These are phyloP conservation scores for Tetraodon nigroviridis DNA, from an alignment of 2,113 vertebrate species.

Conservation along the genomic window DNA sequence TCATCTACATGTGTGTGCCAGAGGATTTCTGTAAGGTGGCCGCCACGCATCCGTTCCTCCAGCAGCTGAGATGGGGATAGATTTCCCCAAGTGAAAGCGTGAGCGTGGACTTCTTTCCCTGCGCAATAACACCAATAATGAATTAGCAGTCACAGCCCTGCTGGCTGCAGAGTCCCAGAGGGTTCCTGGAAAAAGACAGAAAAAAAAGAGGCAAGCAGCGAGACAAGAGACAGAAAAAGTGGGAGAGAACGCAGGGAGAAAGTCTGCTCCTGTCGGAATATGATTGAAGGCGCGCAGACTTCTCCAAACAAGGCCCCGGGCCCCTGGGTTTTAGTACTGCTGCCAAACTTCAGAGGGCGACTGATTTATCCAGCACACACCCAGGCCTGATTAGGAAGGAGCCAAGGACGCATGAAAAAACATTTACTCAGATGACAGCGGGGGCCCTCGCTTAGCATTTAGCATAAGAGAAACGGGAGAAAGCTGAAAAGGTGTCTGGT, in stretches of 20 bases:
- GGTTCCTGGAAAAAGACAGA: slow-evolving; percentile 6
- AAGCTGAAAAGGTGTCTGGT: background rate
- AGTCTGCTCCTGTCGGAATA: slow-evolving; percentile 60
- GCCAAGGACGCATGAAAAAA: slow-evolving; percentile 62
- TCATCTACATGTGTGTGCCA: slow-evolving; percentile 17
- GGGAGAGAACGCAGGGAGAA: slow-evolving; percentile 30
- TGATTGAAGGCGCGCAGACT: slow-evolving; percentile 59
- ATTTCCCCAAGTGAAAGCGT: slow-evolving; percentile 58
- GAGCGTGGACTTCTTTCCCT: slow-evolving; percentile 47
- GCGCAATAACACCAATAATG: slow-evolving; percentile 67
- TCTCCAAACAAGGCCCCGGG: slow-evolving; percentile 61
- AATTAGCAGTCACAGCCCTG: slow-evolving; percentile 65
- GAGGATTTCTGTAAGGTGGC: slow-evolving; percentile 48
- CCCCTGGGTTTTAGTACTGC: slow-evolving; percentile 63
- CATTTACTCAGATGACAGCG: slow-evolving; percentile 61
- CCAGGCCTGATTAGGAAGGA: slow-evolving; percentile 64
- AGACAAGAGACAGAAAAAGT: slow-evolving; percentile 40
- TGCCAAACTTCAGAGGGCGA: slow-evolving; percentile 67
- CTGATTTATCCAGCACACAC: slow-evolving; percentile 72
- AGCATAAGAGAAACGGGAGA: slow-evolving; percentile 8
- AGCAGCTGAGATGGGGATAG: slow-evolving; percentile 56
- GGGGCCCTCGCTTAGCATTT: slow-evolving; percentile 29
- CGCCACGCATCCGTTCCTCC: slow-evolving; percentile 47
- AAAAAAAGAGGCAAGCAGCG: slow-evolving; percentile 30
- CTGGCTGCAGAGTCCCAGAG: slow-evolving; percentile 58